A percentile compares a stretch with the other conserved stretches of the same genome.
phyloP scores from a whole-genome alignment of 23 tunicate genomes.

The Trididemnum clinides region DNA sequence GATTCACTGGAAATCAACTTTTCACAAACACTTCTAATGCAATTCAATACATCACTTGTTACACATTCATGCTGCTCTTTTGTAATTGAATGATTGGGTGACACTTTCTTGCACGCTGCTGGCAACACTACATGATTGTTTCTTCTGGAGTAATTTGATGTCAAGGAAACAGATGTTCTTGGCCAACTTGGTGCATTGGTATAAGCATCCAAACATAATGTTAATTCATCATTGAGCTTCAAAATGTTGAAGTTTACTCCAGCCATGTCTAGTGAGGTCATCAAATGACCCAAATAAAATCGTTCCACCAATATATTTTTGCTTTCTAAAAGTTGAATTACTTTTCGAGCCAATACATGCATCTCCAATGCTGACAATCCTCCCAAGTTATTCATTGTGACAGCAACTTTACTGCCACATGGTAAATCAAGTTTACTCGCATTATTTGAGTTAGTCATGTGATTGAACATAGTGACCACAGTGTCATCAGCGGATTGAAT shows the following conservation, averaged over 20 bases:
- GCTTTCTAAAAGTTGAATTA: conserved; percentile 41
- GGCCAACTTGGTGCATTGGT: conserved; percentile 92
- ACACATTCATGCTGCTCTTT: no score
- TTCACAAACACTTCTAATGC: conserved; percentile 53
- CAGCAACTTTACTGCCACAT: conserved; percentile 35
- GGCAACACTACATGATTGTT: not conserved
- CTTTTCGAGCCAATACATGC: conserved; percentile 70
- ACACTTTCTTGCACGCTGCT: not conserved
- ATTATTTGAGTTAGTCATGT: conserved; percentile 63
- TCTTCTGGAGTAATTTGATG: conserved; percentile 7
- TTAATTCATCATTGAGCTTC: conserved; percentile 57
- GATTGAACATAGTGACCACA: conserved; percentile 57
- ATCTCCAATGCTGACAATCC: conserved; percentile 90
- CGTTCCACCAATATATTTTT: conserved; percentile 47
- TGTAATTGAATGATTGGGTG: not conserved
- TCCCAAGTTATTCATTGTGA: conserved; percentile 91
- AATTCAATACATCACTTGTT: not conserved
- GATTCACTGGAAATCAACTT: conserved; percentile 59
- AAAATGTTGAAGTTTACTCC: conserved; percentile 82
- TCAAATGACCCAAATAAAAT: conserved; percentile 80
- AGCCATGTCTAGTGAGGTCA: conserved; percentile 98
- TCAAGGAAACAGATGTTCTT: conserved; percentile 10
- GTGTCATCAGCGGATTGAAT: conserved; percentile 76
- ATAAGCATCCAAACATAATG: conserved; percentile 45
- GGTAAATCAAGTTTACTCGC: conserved; percentile 30